A percentile compares a stretch with the other conserved stretches of the same genome.
Conservation (phyloP, 2,113 vertebrate species). For the Tragelaphus scriptus region DNA sequence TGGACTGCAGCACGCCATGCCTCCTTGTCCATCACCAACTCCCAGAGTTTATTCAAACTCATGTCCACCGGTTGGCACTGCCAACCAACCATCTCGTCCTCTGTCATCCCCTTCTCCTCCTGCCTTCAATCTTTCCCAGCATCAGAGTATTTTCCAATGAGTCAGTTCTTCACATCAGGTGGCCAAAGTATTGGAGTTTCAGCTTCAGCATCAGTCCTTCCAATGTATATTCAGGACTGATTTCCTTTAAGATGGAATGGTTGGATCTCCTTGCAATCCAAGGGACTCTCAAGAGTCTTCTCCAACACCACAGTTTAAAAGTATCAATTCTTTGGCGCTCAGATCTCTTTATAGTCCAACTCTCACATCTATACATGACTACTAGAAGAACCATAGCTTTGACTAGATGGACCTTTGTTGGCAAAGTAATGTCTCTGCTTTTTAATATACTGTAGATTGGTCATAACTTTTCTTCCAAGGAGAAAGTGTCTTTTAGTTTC, state of each 20-base stretch:
- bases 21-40: neutral
- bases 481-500: neutral
- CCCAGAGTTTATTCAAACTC: neutral
- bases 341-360: neutral
- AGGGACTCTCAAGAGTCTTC: neutral
- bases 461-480: neutral
- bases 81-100: neutral
- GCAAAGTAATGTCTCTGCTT: neutral
- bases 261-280: neutral
- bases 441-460: neutral
- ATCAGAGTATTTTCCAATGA: neutral
- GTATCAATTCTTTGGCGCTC: neutral
- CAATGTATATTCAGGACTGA: neutral
- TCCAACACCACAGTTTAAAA: neutral
- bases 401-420: neutral
- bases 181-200: neutral
- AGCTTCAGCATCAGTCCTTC: neutral
- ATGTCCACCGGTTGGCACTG: fast-evolving
- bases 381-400: neutral
- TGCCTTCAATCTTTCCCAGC: neutral
- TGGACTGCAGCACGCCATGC: fast-evolving
- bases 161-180: neutral
- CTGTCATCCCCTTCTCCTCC: neutral
- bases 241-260: neutral
- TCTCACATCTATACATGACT: neutral